phyloP scores from a whole-genome alignment of 2,888 invertebrate genomes.

The Calameuta idolon region DNA sequence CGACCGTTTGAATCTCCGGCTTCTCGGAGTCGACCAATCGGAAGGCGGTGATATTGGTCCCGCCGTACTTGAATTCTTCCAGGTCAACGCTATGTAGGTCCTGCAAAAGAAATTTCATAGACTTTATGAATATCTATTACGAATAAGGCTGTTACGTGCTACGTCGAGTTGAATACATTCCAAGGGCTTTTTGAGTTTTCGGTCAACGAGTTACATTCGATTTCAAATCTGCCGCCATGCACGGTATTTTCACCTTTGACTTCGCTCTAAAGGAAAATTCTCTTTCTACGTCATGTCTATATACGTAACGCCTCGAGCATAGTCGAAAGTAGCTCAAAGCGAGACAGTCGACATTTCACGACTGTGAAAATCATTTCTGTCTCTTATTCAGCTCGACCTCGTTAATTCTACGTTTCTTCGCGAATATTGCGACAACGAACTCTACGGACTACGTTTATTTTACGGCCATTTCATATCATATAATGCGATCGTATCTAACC shows the following conservation, averaged over 20 bases:
- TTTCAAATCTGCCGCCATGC: background rate
- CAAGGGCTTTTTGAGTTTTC: background rate
- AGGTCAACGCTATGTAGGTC: constrained; percentile 92
- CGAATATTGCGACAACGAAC: background rate
- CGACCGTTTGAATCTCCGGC: constrained; percentile 81
- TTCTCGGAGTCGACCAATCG: constrained; percentile 88
- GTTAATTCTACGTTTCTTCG: background rate
- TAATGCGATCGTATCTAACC: too few species aligned
- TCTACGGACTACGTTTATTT: background rate
- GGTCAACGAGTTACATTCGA: background rate
- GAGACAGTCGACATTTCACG: background rate
- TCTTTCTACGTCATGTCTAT: background rate
- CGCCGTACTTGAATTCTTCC: constrained; percentile 94
- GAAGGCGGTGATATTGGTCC: constrained; percentile 95
- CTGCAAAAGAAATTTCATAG: constrained; percentile 66
- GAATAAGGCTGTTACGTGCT: background rate
- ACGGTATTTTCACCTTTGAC: background rate
- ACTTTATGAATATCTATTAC: constrained; percentile 5
- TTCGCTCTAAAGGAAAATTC: background rate
- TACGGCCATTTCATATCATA: background rate
- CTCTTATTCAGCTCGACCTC: background rate
- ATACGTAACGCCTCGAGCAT: background rate
- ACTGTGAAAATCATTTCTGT: background rate
- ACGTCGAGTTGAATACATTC: background rate
- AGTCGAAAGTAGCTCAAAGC: background rate